These are phyloP conservation scores for Esox masquinongy DNA, from an alignment of 2,797 vertebrate species.

Conservation along the genomic window DNA sequence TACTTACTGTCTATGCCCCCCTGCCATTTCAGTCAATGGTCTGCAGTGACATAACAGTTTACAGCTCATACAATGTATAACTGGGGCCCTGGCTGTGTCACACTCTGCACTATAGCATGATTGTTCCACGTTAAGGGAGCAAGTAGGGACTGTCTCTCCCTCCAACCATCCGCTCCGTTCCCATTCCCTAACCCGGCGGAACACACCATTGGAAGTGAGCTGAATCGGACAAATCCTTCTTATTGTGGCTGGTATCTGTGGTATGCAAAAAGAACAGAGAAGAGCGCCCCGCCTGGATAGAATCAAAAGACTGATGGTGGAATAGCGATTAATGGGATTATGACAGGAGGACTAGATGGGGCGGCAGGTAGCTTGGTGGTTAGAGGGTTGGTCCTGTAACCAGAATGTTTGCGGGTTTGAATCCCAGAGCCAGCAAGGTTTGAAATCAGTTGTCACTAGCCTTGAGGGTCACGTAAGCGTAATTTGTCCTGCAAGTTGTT, in stretches of 20 bases:
- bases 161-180: background rate
- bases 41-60: background rate
- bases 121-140: background rate
- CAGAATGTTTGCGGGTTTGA: no score
- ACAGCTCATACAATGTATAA: background rate
- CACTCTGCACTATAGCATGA: background rate
- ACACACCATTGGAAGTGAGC: conserved; percentile 23
- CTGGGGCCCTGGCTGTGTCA: background rate
- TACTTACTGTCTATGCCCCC: background rate
- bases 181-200: background rate
- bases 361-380: background rate
- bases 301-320: background rate
- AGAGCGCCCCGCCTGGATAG: conserved; percentile 8
- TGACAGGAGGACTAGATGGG: background rate
- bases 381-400: no score
- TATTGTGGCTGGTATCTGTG: conserved; percentile 52
- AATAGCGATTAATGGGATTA: background rate
- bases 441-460: no score
- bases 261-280: conserved; percentile 46
- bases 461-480: no score
- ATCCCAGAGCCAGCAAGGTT: no score
- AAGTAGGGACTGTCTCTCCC: background rate
- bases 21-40: background rate
- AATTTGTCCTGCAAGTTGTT: no score
- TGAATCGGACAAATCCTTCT: conserved; percentile 47